Percentiles rank a stretch among this genome's conserved stretches.
Evolutionary conservation across 2,888 invertebrate genomes (phyloP).

Genomic region (Julus scanicus): DNA sequence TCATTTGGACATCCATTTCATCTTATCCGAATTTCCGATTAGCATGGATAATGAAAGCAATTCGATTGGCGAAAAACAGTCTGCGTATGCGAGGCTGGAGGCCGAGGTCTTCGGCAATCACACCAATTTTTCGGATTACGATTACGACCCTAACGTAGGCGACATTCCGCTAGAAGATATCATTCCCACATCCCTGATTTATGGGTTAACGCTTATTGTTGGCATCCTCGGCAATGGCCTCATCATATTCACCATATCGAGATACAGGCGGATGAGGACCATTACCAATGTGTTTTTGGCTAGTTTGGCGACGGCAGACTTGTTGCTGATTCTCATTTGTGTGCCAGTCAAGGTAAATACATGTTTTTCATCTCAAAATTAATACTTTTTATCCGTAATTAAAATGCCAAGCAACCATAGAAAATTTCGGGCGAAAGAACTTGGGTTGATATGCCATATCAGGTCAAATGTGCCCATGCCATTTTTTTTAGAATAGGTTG

Average conservation of each 20-base stretch:
- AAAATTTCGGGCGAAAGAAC: too few relatives aligned
- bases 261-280: constrained; percentile 70
- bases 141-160: constrained; percentile 70
- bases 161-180: constrained; percentile 70
- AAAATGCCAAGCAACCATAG: too few relatives aligned
- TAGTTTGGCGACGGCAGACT: constrained; percentile 76
- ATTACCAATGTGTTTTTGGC: constrained; percentile 76
- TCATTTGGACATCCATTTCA: neutral
- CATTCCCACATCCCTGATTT: constrained; percentile 71
- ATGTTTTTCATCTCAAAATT: neutral
- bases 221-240: constrained; percentile 73
- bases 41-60: constrained; percentile 10
- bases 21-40: neutral
- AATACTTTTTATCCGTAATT: too few relatives aligned
- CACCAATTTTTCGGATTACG: constrained; percentile 60
- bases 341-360: constrained; percentile 76
- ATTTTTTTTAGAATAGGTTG: too few relatives aligned
- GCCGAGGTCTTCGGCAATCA: neutral
- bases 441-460: too few relatives aligned
- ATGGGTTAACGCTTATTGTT: constrained; percentile 72
- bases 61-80: neutral
- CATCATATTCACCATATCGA: constrained; percentile 72
- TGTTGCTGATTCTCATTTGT: constrained; percentile 76
- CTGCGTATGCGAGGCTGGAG: neutral
- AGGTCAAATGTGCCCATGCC: too few relatives aligned